Evolutionary conservation across 2,113 vertebrate species (phyloP), one percentile per base, ranked within the genome.

Genomic region (Alouatta palliata): DNA sequence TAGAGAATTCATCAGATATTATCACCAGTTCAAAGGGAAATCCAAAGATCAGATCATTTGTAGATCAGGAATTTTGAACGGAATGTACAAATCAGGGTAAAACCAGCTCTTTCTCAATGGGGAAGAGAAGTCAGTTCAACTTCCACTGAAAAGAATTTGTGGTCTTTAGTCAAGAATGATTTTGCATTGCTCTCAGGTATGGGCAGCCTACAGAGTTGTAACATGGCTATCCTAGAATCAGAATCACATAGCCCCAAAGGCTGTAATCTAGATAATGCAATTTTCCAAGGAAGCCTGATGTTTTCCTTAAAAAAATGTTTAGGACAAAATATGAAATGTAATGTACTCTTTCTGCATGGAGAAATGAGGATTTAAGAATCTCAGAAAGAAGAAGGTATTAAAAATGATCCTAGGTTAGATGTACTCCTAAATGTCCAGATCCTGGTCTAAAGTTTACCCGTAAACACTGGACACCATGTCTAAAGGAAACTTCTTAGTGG

Each of bases 11-110:
- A 32, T 94, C 47, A 47, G 47, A 52, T 75, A 12, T 49, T 89
- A 47, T 30, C 89, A 71, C 6, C 13, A 68, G 81, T 70, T 94
- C 45, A 92, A 92, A 93, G 73, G 10, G 61, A 56, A 96, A 81
- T 75, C 35, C 75, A 90, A 70, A 76, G 32, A 54, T 47, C 14
- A 87, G 49, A 32, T 16, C 16, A 79, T 71, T 66, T 77, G 11
- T 30, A 70, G 49, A 70, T 37, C 8, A 45, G 40, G 19, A 37
- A 37, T 20, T 30, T n/a, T 19, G 68, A 94, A 80, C 25, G n/a
- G 1, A 83, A 43, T 21, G 17, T 81, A 40, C 9, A 70, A 88
- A 7, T 35, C 16, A 20, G 35, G 56, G 8, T 10, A 64, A 47
- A 88, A n/a, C 9, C 25, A 79, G 10, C 6, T 89, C 27, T 37